A percentile compares a stretch with the other conserved stretches of the same genome.
Evolutionary conservation across 1,140 invertebrate genomes (phyloP).

Genomic region (Hyphantria cunea): DNA sequence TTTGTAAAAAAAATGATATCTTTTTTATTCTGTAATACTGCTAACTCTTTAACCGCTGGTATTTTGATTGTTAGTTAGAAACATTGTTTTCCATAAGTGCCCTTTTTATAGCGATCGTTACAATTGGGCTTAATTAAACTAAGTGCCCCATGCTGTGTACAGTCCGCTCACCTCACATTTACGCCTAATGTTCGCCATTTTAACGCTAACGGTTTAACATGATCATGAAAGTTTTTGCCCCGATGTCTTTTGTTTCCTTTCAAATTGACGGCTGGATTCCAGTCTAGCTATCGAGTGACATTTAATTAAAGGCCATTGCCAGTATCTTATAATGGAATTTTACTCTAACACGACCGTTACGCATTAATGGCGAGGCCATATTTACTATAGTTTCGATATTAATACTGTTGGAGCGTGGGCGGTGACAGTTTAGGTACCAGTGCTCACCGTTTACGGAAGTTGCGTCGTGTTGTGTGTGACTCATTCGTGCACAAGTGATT

Average conservation of each 20-base stretch:
- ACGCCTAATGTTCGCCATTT: conserved; percentile 35
- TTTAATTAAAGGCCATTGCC: conserved; percentile 32
- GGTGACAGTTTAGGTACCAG: conserved; percentile 23
- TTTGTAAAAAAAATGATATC: too few species aligned
- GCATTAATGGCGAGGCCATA: conserved; percentile 26
- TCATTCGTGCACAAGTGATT: conserved; percentile 13
- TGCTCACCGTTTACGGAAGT: conserved; percentile 28
- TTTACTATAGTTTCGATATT: conserved; percentile 20
- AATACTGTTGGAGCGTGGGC: conserved; percentile 17
- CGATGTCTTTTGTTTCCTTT: conserved; percentile 38
- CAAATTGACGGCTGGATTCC: conserved; percentile 34
- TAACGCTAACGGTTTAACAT: conserved; percentile 38
- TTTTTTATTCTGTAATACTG: too few species aligned
- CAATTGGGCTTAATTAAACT: conserved; percentile 51
- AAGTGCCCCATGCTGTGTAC: conserved; percentile 24
- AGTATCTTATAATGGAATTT: conserved; percentile 21
- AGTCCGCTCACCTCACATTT: conserved; percentile 39
- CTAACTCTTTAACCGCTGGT: too few species aligned
- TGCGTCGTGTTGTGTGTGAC: conserved; percentile 1
- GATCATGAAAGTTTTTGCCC: conserved; percentile 39
- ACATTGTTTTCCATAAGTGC: too few species aligned
- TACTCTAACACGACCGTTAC: conserved; percentile 16
- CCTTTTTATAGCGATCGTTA: conserved; percentile 35
- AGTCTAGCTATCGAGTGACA: conserved; percentile 27
- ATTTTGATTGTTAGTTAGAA: too few species aligned